Percentiles rank a stretch among this genome's conserved stretches.
phyloP scores from a whole-genome alignment of 1,140 invertebrate genomes.

The Hyles euphorbiae region DNA sequence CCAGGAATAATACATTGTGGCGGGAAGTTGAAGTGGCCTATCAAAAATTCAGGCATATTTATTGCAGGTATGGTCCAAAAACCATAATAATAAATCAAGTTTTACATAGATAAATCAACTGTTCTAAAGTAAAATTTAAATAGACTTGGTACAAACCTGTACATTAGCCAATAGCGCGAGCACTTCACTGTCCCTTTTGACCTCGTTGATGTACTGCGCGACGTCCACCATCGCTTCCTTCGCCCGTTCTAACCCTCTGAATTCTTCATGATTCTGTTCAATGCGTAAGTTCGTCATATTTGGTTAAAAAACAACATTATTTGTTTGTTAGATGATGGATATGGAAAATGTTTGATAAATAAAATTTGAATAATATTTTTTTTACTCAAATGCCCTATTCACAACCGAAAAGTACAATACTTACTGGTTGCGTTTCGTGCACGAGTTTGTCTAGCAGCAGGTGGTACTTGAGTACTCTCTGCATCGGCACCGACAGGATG shows the following conservation, averaged over 20 bases:
- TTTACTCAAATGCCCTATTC: not conserved
- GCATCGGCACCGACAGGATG: conserved; percentile 97
- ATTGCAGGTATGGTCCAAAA: too few relatives aligned
- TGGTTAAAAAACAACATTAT: not conserved
- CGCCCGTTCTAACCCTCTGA: conserved; percentile 88
- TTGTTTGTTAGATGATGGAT: too few relatives aligned
- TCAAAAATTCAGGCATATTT: too few relatives aligned
- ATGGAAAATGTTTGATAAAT: too few relatives aligned
- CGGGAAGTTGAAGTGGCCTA: too few relatives aligned
- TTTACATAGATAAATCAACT: too few relatives aligned
- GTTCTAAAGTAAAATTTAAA: not conserved
- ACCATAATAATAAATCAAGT: too few relatives aligned
- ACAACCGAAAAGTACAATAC: conserved; percentile 28
- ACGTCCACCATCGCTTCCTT: conserved; percentile 98
- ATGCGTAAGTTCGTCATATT: too few relatives aligned
- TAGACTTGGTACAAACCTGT: conserved; percentile 73
- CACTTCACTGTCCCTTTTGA: conserved; percentile 97
- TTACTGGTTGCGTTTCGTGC: conserved; percentile 90
- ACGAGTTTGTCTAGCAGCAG: conserved; percentile 94
- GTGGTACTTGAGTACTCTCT: conserved; percentile 98
- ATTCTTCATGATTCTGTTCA: conserved; percentile 85
- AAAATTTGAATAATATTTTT: too few relatives aligned
- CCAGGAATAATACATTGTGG: too few relatives aligned
- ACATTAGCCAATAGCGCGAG: conserved; percentile 93
- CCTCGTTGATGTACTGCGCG: conserved; percentile 98